Evolutionary conservation across 2,797 vertebrate genomes (phyloP).

Genomic region (Austrolebias charrua): DNA sequence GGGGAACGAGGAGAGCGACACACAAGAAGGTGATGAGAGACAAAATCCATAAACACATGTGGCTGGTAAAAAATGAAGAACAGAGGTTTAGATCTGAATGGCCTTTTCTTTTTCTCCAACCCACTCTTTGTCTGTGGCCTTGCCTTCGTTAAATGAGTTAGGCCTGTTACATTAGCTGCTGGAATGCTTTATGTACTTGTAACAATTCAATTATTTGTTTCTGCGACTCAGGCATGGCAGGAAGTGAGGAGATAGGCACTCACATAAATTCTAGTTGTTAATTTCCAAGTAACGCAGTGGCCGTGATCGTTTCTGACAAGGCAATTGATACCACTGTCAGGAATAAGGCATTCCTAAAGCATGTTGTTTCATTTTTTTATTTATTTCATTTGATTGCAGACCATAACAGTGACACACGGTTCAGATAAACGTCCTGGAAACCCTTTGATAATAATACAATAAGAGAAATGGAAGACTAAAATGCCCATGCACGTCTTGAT

Average conservation of each 20-base stretch:
- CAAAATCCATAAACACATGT: conserved; percentile 23
- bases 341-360: conserved; percentile 62
- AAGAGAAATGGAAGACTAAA: conserved; percentile 87
- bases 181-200: conserved; percentile 84
- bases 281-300: conserved; percentile 87
- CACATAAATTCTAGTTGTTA: conserved; percentile 86
- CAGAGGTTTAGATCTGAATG: conserved; percentile 55
- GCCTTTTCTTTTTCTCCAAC: conserved; percentile 48
- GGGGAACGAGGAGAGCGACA: conserved; percentile 55
- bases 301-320: conserved; percentile 86
- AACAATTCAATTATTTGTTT: conserved; percentile 90
- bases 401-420: conserved; percentile 81
- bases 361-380: conserved; percentile 15
- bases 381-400: conserved; percentile 61
- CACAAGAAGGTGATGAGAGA: conserved; percentile 64
- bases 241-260: conserved; percentile 74
- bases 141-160: conserved; percentile 82
- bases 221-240: conserved; percentile 74
- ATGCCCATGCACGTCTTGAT: conserved; percentile 85
- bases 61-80: conserved; percentile 26
- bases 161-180: conserved; percentile 82
- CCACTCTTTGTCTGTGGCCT: conserved; percentile 63
- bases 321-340: conserved; percentile 85
- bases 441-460: conserved; percentile 89
- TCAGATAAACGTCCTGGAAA: conserved; percentile 84